Base-by-base conservation (phyloP, 2,113 vertebrate species). In the Heptranchias perlo region DNA sequence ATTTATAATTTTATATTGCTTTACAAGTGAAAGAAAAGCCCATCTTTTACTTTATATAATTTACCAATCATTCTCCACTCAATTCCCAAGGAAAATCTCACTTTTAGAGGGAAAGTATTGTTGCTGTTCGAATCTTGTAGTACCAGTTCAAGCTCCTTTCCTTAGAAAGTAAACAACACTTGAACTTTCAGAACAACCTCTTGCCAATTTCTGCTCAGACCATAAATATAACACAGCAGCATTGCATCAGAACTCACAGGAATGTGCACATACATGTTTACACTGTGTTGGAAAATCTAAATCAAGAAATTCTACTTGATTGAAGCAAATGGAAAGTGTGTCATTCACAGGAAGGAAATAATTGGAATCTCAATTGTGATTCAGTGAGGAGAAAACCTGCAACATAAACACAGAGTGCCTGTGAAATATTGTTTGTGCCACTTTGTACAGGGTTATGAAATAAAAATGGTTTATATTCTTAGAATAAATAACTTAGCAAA, bases 281-380 rank as follows among this genome's bases (percentile, higher is more conserved):
- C 25, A 49, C 31, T 28, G 5, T 69, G 64, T 52, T 58, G 94
- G 47, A 67, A 69, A 73, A 52, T 69, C 94, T 69, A 95, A 69
- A 73, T 52, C 28, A 95, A 62, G 94, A 69, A 95, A 95, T 69
- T 35, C 52, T 28, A 52, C 52, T 69, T 67, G n/a, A 69, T 31
- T 69, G 47, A 13, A 52, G 47, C 39, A 67, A 23, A 5, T 67
- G 21, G 92, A 65, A 65, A 94, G 28, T 95, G 62, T 69, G 65
- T 95, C 65, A 95, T 69, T 95, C 39, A 95, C 94, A 52, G 65
- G 94, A 95, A 73, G 65, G 65, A 52, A 69, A 95, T 95, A 49
- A 95, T 95, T 95, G 44, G 23, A 49, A 95, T 95, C 65, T 52
- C 44, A 35, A 95, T 52, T 95, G 47, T 95, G 94, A 73, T 95